A percentile compares a stretch with the other conserved stretches of the same genome.
phyloP scores from a whole-genome alignment of 2,888 invertebrate species.

The Criorhina ranunculi region DNA sequence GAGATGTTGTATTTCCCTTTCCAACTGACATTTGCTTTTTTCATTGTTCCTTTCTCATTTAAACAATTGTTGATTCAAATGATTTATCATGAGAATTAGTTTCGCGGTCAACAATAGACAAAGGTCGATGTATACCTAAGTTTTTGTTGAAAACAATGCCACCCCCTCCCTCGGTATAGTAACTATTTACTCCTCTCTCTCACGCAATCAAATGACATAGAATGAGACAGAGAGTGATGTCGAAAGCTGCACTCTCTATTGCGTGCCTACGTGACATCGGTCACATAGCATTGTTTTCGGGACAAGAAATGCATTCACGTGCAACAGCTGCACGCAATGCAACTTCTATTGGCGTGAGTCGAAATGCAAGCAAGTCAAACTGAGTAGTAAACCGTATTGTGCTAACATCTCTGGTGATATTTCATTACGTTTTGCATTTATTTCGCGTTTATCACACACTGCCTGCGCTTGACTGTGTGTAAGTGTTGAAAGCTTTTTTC shows the following conservation, averaged over 20 bases:
- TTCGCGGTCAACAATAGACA: not conserved
- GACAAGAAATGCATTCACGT: conserved; percentile 13
- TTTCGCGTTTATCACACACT: not conserved
- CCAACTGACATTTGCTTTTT: not conserved
- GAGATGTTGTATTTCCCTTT: not conserved
- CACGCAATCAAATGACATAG: not conserved
- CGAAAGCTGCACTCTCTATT: conserved; percentile 5
- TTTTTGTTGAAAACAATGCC: conserved; percentile 29
- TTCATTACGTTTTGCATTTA: conserved; percentile 9
- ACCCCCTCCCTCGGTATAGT: conserved; percentile 7
- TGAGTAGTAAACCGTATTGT: conserved; percentile 38
- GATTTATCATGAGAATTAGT: not conserved
- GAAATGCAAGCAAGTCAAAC: conserved; percentile 1
- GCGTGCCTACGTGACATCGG: conserved; percentile 56
- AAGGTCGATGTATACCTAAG: not conserved
- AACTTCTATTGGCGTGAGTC: not conserved
- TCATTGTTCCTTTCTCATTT: too few species aligned
- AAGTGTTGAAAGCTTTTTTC: conserved; percentile 27
- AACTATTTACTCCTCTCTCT: conserved; percentile 4
- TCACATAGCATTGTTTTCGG: conserved; percentile 20
- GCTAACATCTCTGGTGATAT: conserved; percentile 6
- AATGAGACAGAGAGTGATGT: not conserved
- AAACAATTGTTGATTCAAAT: not conserved
- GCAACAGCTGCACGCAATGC: conserved; percentile 21
- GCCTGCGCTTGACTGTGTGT: not conserved